Evolutionary conservation across 2,113 vertebrate species (phyloP), one percentile per base, ranked within the genome.

Genomic region (Leptocoma aspasia): DNA sequence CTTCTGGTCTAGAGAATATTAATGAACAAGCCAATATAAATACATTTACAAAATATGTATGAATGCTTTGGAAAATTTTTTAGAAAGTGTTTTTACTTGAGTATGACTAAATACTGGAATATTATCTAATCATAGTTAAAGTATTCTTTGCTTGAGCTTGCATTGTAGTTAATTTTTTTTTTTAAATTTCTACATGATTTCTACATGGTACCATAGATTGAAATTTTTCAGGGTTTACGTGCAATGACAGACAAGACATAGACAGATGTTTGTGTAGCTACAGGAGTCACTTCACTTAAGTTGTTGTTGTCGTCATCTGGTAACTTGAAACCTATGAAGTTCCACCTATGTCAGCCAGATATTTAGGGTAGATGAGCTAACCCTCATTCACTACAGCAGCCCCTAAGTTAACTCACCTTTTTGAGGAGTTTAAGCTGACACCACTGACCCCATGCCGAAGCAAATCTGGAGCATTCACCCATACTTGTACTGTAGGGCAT

Each of bases 271-370:
- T 69, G 24, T 15, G 9, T 13, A 17, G 7, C 18, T 56, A 9
- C 11, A 68, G 8, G 15, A 42, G 15, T 75, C 28, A 27, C 28
- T 50, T 6, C 22, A 47, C 12, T 49, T 15, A 10, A 5, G 16
- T n/a, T 5, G 2, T 23, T 10, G 4, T 35, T 52, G 22, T 17
- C 10, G 0, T 15, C 22, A 28, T 11, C 27, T 72, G 10, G n/a
- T 24, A 60, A 39, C 10, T 45, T 44, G 47, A 49, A 75, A 26
- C 8, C n/a, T n/a, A n/a, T n/a, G n/a, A n/a, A 44, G 2, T 68
- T 92, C 28, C 21, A 13, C 47, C 37, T 37, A 8, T 5, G 19
- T 42, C 45, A 92, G 24, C 8, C 22, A 52, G 35, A 42, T 59
- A 9, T 33, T 64, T 72, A 52, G 23, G 9, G 17, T 7, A 60